Base-by-base conservation (phyloP, 30 jellyfish, hydroid and myxozoan species). In the Nemopilema nomurai region DNA sequence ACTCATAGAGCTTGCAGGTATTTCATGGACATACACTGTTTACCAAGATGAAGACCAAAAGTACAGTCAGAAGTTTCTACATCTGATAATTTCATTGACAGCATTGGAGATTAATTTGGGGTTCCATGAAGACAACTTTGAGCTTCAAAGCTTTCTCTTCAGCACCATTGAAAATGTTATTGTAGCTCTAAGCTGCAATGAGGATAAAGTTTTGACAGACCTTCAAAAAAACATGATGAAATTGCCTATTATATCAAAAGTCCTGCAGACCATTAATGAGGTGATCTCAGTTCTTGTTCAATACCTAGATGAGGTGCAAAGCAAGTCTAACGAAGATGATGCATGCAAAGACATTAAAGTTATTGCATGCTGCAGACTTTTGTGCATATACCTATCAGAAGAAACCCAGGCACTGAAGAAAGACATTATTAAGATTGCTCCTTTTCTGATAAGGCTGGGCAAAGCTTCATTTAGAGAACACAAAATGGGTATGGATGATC, bases 341-440 rank as follows among this genome's bases (percentile, higher is more conserved):
- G 82, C 82, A 9, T 67, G 82, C 24, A 67, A 29, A 27, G 73
- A 80, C 21, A 57, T 80, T 4, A 80, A 67, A 51, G 69, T 30
- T 17, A 67, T 67, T 26, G 90, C 90, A 0, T 80, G 90, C 63
- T 6, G 23, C 31, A 28, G 90, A 32, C 49, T 80, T 23, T 32
- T 80, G 28, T 80, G 90, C 51, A 53, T 81, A 17, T 80, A 72
- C 50, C 49, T 80, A 82, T 80, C 82, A 22, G 90, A 80, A 51
- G 90, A 80, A 30, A 80, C 90, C 23, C 49, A 31, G 72, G 90
- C 90, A n/a, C 9, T 80, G 82, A 50, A 70, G 20, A 67, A 49
- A 8, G 90, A 67, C 32, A n/a, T 80, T 20, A 20, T 67, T 1
- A 72, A 67, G 33, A 69, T 67, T 28, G 82, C 71, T 16, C 82